Percentiles rank a stretch among this genome's conserved stretches.
Conservation (phyloP, 2,113 vertebrate species). For the Motacilla alba region DNA sequence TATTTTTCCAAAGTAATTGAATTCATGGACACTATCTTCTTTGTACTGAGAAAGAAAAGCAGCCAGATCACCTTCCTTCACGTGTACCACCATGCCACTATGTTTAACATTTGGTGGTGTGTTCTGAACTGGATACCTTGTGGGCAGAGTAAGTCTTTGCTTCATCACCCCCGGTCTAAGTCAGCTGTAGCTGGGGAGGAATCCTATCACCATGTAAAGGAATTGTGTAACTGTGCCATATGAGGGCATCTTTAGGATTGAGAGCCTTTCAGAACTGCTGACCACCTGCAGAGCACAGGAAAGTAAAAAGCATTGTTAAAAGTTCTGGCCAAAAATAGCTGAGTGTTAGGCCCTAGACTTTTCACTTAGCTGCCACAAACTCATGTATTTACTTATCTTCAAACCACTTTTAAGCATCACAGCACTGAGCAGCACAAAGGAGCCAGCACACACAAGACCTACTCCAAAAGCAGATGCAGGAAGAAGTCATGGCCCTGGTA, state of each 20-base stretch:
- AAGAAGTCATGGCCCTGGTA: not conserved
- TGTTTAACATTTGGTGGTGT: constrained; percentile 94
- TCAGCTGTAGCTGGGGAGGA: not conserved
- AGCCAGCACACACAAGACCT: not conserved
- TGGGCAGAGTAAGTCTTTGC: constrained; percentile 83
- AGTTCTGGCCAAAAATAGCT: not conserved
- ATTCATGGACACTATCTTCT: constrained; percentile 88
- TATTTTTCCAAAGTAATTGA: constrained; percentile 90
- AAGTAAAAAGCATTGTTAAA: not conserved
- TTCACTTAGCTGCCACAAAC: not conserved
- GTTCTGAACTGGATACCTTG: constrained; percentile 91
- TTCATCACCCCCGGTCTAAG: not conserved
- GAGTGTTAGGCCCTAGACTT: not conserved
- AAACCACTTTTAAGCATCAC: not conserved
- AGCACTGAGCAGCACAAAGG: not conserved
- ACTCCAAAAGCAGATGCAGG: not conserved
- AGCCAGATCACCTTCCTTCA: constrained; percentile 88
- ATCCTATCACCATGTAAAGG: not conserved
- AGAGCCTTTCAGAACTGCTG: not conserved
- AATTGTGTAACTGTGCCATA: not conserved
- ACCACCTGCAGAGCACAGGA: not conserved
- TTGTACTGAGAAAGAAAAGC: constrained; percentile 86
- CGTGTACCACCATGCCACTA: constrained; percentile 87
- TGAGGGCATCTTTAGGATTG: not conserved
- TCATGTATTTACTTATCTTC: not conserved